phyloP scores from a whole-genome alignment of 1,140 invertebrate species.

The Bradysia coprophila region DNA sequence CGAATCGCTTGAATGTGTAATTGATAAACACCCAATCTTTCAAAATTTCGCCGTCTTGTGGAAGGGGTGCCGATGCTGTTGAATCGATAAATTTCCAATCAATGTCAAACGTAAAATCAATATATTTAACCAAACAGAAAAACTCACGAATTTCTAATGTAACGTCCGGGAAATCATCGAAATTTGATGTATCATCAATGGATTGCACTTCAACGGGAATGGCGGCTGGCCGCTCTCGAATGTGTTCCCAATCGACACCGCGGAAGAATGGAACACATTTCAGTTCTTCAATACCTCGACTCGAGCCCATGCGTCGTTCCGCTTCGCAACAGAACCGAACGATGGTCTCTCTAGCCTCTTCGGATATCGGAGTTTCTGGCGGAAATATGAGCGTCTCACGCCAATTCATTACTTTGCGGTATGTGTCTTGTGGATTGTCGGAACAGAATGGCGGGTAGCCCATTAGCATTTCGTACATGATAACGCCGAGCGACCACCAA shows the following conservation, averaged over 20 bases:
- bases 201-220: constrained; percentile 88
- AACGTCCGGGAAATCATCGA: constrained; percentile 98
- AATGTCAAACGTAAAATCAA: constrained; percentile 4
- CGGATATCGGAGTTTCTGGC: constrained; percentile 87
- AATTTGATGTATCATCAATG: constrained; percentile 97
- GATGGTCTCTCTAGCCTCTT: constrained; percentile 75
- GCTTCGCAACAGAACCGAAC: constrained; percentile 88
- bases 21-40: constrained; percentile 99
- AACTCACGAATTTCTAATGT: constrained; percentile 94
- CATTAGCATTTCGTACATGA: constrained; percentile 99
- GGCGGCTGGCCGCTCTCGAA: constrained; percentile 89
- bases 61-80: constrained; percentile 61
- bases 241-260: constrained; percentile 91
- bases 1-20: constrained; percentile 98
- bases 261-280: constrained; percentile 75
- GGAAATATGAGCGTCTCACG: constrained; percentile 94
- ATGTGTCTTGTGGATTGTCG: constrained; percentile 98
- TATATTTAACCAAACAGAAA: constrained; percentile 3
- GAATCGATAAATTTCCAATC: constrained; percentile 15
- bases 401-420: constrained; percentile 99
- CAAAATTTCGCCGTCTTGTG: constrained; percentile 65
- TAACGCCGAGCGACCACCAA: constrained; percentile 99
- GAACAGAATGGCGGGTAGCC: constrained; percentile 99
- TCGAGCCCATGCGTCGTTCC: constrained; percentile 74
- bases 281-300: constrained; percentile 76